Conservation (phyloP, 2,797 vertebrate species). For the Gymnoscopelus braueri region DNA sequence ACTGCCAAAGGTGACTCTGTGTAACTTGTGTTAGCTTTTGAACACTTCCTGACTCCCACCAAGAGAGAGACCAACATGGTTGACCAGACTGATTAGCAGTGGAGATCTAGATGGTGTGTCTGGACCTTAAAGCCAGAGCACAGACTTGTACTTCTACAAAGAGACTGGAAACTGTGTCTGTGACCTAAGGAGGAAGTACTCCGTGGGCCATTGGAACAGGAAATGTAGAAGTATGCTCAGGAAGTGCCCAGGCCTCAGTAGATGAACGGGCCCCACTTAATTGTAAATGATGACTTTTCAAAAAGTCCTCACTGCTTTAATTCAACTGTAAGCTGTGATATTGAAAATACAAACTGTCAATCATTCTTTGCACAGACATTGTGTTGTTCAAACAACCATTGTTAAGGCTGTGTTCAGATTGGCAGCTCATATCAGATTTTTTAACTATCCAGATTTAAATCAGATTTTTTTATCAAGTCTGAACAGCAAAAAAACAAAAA, state of each 20-base stretch:
- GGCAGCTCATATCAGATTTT: no score
- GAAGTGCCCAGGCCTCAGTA: background rate
- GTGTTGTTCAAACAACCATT: no score
- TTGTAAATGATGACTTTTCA: background rate
- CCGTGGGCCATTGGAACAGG: slow-evolving; percentile 7
- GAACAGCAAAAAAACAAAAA: no score
- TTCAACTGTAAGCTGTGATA: no score
- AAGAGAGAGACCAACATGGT: background rate
- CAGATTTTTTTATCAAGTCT: no score
- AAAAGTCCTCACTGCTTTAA: no score
- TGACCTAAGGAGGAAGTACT: slow-evolving; percentile 10
- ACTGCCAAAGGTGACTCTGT: background rate
- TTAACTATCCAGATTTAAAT: no score
- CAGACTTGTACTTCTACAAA: background rate
- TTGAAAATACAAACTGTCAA: no score
- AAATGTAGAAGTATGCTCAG: slow-evolving; percentile 2
- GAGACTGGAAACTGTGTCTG: background rate
- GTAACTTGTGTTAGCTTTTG: background rate
- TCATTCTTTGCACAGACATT: no score
- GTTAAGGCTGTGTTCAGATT: no score
- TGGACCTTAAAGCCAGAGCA: background rate
- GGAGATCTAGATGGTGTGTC: background rate
- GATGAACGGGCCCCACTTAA: background rate
- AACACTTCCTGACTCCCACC: background rate
- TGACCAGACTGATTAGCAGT: background rate